phyloP scores from a whole-genome alignment of 2,797 vertebrate species.

The Vipera latastei region DNA sequence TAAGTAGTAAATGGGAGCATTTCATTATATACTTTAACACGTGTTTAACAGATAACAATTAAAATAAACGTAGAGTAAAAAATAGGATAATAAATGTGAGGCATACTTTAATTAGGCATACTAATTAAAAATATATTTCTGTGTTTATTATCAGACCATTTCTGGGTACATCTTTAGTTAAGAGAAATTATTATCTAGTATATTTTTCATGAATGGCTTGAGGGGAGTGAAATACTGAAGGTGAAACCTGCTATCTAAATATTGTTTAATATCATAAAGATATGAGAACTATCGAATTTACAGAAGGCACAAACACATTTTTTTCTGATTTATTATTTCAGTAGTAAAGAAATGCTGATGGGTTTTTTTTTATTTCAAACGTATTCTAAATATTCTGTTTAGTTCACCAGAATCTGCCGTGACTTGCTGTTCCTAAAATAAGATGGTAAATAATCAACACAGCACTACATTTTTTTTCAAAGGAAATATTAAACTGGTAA shows the following conservation, averaged over 20 bases:
- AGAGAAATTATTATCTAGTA: constrained; percentile 53
- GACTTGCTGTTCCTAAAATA: constrained; percentile 20
- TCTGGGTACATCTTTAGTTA: constrained; percentile 50
- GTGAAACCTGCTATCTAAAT: not conserved
- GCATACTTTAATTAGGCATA: constrained; percentile 37
- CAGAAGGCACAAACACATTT: fast-evolving
- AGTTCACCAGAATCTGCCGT: constrained; percentile 29
- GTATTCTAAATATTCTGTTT: constrained; percentile 51
- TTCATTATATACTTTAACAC: constrained; percentile 74
- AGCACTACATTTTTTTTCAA: not conserved
- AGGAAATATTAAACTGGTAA: not conserved
- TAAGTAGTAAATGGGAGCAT: constrained; percentile 70
- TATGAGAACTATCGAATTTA: constrained; percentile 40
- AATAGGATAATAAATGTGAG: constrained; percentile 72
- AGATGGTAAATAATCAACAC: constrained; percentile 20
- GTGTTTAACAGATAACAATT: constrained; percentile 74
- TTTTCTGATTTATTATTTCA: constrained; percentile 22
- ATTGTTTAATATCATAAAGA: constrained; percentile 40
- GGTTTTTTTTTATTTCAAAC: constrained; percentile 47
- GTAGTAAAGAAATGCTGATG: constrained; percentile 18
- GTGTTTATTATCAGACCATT: constrained; percentile 56
- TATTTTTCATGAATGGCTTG: constrained; percentile 48
- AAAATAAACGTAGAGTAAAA: constrained; percentile 76
- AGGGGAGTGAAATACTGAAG: constrained; percentile 14
- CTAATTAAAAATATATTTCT: constrained; percentile 8